Conservation (phyloP, 2,797 vertebrate species). For the Stomatorhinus walkeri region DNA sequence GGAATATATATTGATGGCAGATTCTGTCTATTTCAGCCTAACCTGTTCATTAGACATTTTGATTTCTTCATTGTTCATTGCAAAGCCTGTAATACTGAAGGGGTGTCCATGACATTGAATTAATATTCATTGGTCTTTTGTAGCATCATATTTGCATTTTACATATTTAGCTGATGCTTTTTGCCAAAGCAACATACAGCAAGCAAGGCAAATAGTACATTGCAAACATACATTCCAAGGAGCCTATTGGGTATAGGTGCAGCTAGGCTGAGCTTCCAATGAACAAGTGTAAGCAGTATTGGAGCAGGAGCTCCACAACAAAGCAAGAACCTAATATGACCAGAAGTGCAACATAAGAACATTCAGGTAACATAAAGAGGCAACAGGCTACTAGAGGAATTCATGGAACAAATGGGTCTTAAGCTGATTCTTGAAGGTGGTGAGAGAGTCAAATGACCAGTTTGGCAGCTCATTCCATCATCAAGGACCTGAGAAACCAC, state of each 20-base stretch:
- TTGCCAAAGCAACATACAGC: neutral
- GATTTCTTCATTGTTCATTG: neutral
- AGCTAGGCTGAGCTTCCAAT: neutral
- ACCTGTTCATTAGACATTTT: neutral
- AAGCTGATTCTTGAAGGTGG: neutral
- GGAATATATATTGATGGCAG: neutral
- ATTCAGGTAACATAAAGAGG: neutral
- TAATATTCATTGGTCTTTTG: neutral
- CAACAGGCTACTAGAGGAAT: neutral
- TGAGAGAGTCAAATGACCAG: neutral
- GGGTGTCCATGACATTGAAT: neutral
- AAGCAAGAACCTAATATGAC: neutral
- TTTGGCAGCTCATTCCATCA: neutral
- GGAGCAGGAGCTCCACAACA: neutral
- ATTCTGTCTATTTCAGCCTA: neutral
- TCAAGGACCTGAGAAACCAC: neutral
- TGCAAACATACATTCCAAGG: neutral
- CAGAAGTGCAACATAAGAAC: neutral
- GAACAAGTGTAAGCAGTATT: neutral
- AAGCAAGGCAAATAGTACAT: neutral
- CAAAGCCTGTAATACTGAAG: neutral
- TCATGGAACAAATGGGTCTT: neutral
- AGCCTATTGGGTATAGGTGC: neutral
- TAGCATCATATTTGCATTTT: neutral
- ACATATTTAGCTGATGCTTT: neutral